These are phyloP conservation scores for Archaeoteleia sp. DNA, from an alignment of 2,888 invertebrate genomes.

Conservation along the genomic window DNA sequence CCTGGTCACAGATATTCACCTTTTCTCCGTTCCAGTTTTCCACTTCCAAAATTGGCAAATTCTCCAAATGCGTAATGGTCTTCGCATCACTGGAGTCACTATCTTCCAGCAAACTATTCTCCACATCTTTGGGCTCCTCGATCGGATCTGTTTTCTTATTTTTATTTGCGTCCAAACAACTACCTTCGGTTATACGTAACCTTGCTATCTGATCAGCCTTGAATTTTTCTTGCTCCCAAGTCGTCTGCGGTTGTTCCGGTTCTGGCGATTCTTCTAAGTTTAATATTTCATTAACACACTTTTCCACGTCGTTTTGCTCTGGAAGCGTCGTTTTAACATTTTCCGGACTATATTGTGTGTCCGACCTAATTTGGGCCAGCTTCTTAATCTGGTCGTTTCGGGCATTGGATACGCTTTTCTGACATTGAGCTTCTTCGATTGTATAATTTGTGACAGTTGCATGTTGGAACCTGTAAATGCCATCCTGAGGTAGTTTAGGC, in stretches of 20 bases:
- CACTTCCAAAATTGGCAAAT: constrained; percentile 48
- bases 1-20: constrained; percentile 50
- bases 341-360: constrained; percentile 42
- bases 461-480: constrained; percentile 61
- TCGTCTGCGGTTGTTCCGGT: constrained; percentile 62
- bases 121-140: constrained; percentile 43
- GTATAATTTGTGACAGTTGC: constrained; percentile 55
- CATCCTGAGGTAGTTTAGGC: constrained; percentile 56
- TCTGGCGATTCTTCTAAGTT: constrained; percentile 1
- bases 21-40: constrained; percentile 59
- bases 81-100: constrained; percentile 67
- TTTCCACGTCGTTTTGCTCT: constrained; percentile 23
- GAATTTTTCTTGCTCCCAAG: constrained; percentile 71
- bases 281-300: constrained; percentile 3
- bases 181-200: constrained; percentile 62
- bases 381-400: constrained; percentile 71
- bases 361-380: constrained; percentile 64
- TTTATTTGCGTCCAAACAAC: constrained; percentile 46
- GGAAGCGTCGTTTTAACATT: constrained; percentile 20
- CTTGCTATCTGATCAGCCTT: constrained; percentile 70
- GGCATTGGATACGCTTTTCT: constrained; percentile 67
- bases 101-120: constrained; percentile 62
- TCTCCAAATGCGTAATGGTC: constrained; percentile 65
- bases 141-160: constrained; percentile 10
- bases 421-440: constrained; percentile 55